Base-by-base conservation (phyloP, 2,888 invertebrate species). In the Minunthozetes semirufus region DNA sequence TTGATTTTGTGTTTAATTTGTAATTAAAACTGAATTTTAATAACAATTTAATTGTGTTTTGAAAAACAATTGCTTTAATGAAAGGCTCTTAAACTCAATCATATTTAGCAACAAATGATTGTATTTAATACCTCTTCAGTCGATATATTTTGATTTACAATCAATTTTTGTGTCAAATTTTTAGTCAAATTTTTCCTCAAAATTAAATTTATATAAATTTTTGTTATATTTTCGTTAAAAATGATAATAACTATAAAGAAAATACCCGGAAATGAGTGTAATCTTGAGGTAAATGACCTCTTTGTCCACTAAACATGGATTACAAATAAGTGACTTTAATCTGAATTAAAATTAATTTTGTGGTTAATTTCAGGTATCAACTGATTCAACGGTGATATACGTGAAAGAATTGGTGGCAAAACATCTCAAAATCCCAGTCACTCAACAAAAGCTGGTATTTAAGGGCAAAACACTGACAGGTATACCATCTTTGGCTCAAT, bases 401-500 rank as follows among this genome's bases (percentile, higher is more conserved):
- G 76, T 80, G 1, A 80, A 80, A 59, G 76, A 79, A 71, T 68
- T 78, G 46, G 78, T 80, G 33, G 79, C 78, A 29, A 66, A 78
- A 61, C 76, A 78, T 61, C 71, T 80, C 9, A 76, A 79, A 56
- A 76, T 80, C 72, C 79, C 79, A 25, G 79, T 80, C 42, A 77
- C 78, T 72, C 78, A 79, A 63, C 79, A 80, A 72, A 76, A 77
- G 61, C 77, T 80, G 29, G 77, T 80, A 22, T 80, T 79, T 42
- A 78, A 77, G 74, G 79, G 79, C 53, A 79, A 79, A 76, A 79
- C 79, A 19, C 76, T 80, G 25, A 76, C 79, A 59, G 79, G 79
- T 78, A 71, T 33, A 48, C 19, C 59, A 8, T 25, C 27, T 61
- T n/a, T n/a, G 42, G 27, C 61, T 63, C 19, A 15, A 27, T 46